Evolutionary conservation across 1,140 invertebrate species (phyloP), one percentile per base, ranked within the genome.

Genomic region (Caenorhabditis remanei): DNA sequence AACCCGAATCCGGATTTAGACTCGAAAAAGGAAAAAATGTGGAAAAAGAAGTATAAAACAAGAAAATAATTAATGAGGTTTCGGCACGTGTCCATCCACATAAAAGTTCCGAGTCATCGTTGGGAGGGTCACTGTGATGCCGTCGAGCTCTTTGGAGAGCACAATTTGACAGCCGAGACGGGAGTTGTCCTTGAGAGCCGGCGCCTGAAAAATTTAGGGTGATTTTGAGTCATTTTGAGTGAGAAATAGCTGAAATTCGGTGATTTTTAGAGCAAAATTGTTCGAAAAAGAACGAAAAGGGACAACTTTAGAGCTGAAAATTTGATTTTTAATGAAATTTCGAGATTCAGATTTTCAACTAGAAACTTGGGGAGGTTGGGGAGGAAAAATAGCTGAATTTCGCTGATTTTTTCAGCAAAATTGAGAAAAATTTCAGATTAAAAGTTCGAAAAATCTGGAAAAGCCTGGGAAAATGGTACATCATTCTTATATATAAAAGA

Each of bases 71-170:
- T 94, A 98, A 93, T 98, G 97, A 53, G 96, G 96, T 89, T 96
- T 95, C 24, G 97, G 97, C 91, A 96, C 96, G 90, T 99, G 97
- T 46, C 97, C 98, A 94, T 99, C 98, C 19, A 99, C 98, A 94
- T 99, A 99, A 93, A 99, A 99, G 93, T 99, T 99, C 89, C 97
- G 95, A 7, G 98, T 99, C 41, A 96, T 96, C 93, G 95, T 94
- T 24, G 98, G 98, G 88, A 99, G 93, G 91, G 95, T 94, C 50
- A 99, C 90, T 93, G 95, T 95, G 85, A 99, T 95, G 4, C 97
- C 97, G 89, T 99, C 96, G 88, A 99, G 93, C 87, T 97, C 96
- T 94, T 88, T 82, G 21, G 94, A 96, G 55, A 99, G 93, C 87
- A 96, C 95, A 90, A 99, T 98, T 95, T 99, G 98, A 94, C 98